These are phyloP conservation scores for Sebastiscus tertius DNA, from an alignment of 2,797 vertebrate genomes.

Conservation along the genomic window DNA sequence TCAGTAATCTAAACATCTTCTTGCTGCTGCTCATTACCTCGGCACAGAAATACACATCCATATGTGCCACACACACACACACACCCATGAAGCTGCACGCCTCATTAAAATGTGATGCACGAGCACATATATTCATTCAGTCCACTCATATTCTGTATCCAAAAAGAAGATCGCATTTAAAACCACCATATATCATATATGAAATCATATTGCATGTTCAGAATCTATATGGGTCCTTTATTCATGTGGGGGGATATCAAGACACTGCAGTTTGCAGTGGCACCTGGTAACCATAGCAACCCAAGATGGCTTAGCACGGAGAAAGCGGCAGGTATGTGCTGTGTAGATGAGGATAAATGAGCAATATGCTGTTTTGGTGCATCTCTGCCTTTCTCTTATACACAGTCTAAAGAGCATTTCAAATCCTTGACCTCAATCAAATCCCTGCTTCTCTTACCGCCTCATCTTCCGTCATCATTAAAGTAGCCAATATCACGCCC, in stretches of 20 bases:
- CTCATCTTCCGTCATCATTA: conserved; percentile 3
- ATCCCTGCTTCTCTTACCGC: background rate
- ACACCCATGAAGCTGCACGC: background rate
- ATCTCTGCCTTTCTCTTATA: conserved; percentile 18
- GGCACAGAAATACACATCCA: background rate
- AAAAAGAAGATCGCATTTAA: background rate
- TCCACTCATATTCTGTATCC: background rate
- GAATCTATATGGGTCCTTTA: background rate
- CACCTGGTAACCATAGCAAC: conserved; percentile 73
- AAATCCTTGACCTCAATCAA: conserved; percentile 35
- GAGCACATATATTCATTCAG: background rate
- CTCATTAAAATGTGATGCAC: conserved; percentile 21
- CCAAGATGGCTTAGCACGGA: conserved; percentile 12
- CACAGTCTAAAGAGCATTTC: conserved; percentile 5
- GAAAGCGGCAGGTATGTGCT: conserved; percentile 28
- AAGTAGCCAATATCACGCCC: background rate
- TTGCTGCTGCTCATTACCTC: conserved; percentile 8
- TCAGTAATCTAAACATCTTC: background rate
- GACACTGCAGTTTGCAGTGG: conserved; percentile 21
- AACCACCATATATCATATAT: background rate
- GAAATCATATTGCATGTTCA: background rate
- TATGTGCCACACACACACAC: background rate
- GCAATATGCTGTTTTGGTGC: conserved; percentile 8
- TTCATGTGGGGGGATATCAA: conserved; percentile 3
- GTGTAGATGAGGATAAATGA: conserved; percentile 55